Evolutionary conservation across 2,888 invertebrate genomes (phyloP).

Genomic region (Linnaemya vulpina): DNA sequence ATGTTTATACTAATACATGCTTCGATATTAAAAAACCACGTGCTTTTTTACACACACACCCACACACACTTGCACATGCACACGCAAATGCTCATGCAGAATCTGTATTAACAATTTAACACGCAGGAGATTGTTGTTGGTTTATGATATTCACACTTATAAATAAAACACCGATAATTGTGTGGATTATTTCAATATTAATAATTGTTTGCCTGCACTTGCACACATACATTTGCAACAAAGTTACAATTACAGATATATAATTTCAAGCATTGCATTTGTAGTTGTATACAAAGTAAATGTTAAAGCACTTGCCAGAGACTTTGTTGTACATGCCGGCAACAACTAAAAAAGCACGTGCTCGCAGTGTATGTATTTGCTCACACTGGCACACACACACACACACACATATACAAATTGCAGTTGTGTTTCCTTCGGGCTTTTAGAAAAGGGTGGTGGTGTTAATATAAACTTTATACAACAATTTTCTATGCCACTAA

Average conservation of each 20-base stretch:
- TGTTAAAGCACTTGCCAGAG: constrained; percentile 27
- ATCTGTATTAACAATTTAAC: neutral
- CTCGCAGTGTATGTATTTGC: constrained; percentile 12
- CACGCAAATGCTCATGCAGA: neutral
- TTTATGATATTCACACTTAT: no score
- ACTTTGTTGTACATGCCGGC: constrained; percentile 59
- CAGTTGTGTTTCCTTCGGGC: neutral
- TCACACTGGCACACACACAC: neutral
- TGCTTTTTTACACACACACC: constrained; percentile 46
- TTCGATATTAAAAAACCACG: constrained; percentile 64
- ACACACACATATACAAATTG: neutral
- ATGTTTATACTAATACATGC: constrained; percentile 7
- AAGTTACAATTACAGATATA: constrained; percentile 6
- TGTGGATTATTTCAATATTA: neutral
- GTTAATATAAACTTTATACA: neutral
- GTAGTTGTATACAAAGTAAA: constrained; percentile 35
- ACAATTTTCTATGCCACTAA: neutral
- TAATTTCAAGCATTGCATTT: neutral
- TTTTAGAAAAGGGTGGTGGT: neutral
- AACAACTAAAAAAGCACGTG: constrained; percentile 72
- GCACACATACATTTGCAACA: neutral
- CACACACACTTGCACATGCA: neutral
- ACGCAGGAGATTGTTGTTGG: no score
- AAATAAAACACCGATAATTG: no score
- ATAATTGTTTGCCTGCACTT: neutral